Evolutionary conservation across 1,140 invertebrate species (phyloP).

Genomic region (Heliothis subflexa): DNA sequence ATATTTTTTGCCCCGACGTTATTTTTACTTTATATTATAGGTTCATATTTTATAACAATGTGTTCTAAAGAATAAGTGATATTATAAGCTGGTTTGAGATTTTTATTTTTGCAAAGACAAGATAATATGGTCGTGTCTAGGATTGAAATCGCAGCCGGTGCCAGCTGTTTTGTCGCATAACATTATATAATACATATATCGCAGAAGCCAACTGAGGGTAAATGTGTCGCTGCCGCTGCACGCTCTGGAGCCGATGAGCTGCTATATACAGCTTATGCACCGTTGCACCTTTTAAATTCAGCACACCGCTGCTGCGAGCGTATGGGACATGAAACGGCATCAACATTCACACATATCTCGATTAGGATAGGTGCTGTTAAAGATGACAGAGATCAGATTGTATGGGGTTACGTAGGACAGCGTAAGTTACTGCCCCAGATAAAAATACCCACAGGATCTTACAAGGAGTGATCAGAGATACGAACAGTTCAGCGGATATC

Average conservation of each 20-base stretch:
- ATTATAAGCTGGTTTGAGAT: conserved; percentile 11
- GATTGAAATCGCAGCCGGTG: conserved; percentile 7
- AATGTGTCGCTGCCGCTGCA: not conserved
- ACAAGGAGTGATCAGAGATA: conserved; percentile 22
- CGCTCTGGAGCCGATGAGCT: conserved; percentile 6
- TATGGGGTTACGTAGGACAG: not conserved
- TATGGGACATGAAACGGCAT: conserved; percentile 3
- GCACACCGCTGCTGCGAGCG: not conserved
- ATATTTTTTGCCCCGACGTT: not conserved
- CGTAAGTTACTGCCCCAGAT: not conserved
- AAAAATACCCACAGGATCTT: conserved; percentile 12
- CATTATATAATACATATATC: conserved; percentile 17
- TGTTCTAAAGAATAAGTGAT: conserved; percentile 5
- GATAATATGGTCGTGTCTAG: conserved; percentile 18
- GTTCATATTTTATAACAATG: conserved; percentile 18
- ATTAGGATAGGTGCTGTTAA: not conserved
- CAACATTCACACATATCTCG: conserved; percentile 17
- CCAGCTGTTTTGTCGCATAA: conserved; percentile 31
- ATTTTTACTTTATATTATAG: conserved; percentile 31
- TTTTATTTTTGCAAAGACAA: conserved; percentile 17
- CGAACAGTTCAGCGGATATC: conserved; percentile 27
- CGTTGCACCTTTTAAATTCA: conserved; percentile 39
- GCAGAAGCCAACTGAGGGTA: conserved; percentile 22
- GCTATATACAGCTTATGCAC: conserved; percentile 32
- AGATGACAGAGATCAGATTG: not conserved